Percentiles rank a stretch among this genome's conserved stretches.
Evolutionary conservation across 2,113 vertebrate genomes (phyloP).

Genomic region (Chaetops frenatus): DNA sequence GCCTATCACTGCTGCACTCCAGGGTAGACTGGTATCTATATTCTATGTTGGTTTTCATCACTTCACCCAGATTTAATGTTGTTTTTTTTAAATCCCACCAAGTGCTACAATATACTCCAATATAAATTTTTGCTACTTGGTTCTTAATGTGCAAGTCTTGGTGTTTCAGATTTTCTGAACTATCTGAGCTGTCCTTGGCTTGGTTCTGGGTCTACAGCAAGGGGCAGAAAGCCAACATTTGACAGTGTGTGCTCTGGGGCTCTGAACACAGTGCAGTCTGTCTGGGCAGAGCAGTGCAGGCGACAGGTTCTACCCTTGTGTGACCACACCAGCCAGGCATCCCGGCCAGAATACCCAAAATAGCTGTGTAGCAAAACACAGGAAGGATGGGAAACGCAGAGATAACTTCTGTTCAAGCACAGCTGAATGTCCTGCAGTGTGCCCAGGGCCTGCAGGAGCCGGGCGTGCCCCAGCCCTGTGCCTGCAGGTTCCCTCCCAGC

Average conservation of each 20-base stretch:
- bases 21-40: background rate
- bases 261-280: background rate
- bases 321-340: background rate
- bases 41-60: background rate
- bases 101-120: background rate
- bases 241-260: background rate
- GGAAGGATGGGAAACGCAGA: background rate
- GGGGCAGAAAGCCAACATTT: background rate
- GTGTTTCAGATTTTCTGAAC: background rate
- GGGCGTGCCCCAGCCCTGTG: rapidly evolving
- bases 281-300: background rate
- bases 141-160: background rate
- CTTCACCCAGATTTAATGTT: background rate
- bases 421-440: background rate
- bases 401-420: rapidly evolving
- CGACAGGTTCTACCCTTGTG: too few species aligned
- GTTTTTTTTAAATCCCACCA: background rate
- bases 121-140: background rate
- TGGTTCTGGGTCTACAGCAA: background rate
- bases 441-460: background rate
- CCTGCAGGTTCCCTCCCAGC: background rate
- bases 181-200: background rate
- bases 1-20: background rate
- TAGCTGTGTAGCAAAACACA: background rate
- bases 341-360: background rate